Percentiles rank a stretch among this genome's conserved stretches.
phyloP scores from a whole-genome alignment of 2,888 invertebrate genomes.

The Terebella lapidaria region DNA sequence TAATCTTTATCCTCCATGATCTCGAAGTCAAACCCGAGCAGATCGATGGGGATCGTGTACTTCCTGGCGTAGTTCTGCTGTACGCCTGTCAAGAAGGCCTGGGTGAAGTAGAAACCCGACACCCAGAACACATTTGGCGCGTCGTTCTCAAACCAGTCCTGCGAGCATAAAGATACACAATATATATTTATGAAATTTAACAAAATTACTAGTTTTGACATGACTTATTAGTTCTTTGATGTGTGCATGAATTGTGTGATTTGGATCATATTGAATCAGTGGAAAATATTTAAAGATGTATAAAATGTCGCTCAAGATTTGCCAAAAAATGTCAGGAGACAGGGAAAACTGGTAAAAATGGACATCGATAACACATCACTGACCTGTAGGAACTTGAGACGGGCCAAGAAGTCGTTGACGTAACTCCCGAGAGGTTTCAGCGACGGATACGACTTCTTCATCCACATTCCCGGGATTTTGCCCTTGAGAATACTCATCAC shows the following conservation, averaged over 20 bases:
- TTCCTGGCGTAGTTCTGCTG: slow-evolving; percentile 56
- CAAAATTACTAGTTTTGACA: too few relatives aligned
- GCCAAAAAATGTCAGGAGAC: too few relatives aligned
- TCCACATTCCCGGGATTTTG: slow-evolving; percentile 58
- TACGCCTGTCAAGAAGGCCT: slow-evolving; percentile 56
- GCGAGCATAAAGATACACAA: slow-evolving; percentile 43
- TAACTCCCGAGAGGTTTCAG: slow-evolving; percentile 55
- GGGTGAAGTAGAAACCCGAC: slow-evolving; percentile 56
- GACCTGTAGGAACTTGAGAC: slow-evolving; percentile 63
- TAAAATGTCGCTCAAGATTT: too few relatives aligned
- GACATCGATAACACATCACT: too few relatives aligned
- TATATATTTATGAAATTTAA: too few relatives aligned
- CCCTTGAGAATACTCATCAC: slow-evolving; percentile 76
- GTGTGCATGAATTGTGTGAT: too few relatives aligned
- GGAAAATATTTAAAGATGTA: too few relatives aligned
- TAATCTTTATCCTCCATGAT: slow-evolving; percentile 60
- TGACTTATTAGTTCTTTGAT: too few relatives aligned
- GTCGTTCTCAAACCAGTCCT: slow-evolving; percentile 54
- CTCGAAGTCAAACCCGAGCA: slow-evolving; percentile 55
- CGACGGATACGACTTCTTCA: slow-evolving; percentile 55
- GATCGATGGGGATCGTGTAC: slow-evolving; percentile 55
- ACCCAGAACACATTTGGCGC: slow-evolving; percentile 54
- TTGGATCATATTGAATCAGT: too few relatives aligned
- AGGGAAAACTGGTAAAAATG: too few relatives aligned
- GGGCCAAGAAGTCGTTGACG: slow-evolving; percentile 52